These are phyloP conservation scores for Neogale vison DNA, from an alignment of 2,113 vertebrate species.

Conservation along the genomic window DNA sequence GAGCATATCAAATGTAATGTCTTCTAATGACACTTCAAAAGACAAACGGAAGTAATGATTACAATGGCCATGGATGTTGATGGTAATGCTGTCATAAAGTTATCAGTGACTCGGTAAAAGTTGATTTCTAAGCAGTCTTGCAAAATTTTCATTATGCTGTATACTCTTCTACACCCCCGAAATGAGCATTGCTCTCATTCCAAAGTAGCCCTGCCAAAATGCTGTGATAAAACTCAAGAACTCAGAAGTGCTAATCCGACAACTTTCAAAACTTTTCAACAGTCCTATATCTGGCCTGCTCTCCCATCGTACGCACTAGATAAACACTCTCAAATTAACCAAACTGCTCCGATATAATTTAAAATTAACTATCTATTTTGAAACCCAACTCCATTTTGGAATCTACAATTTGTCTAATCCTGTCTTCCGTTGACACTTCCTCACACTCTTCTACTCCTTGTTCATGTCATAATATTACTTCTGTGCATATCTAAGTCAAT, in stretches of 20 bases:
- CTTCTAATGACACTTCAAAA: not conserved
- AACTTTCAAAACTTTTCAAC: not conserved
- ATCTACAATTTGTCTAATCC: not conserved
- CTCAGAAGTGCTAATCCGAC: not conserved
- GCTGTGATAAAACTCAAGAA: not conserved
- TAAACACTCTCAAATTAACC: not conserved
- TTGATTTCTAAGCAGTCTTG: not conserved
- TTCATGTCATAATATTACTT: not conserved
- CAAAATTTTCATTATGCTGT: not conserved
- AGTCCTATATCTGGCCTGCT: not conserved
- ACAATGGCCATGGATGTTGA: not conserved
- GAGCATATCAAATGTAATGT: not conserved
- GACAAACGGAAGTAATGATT: not conserved
- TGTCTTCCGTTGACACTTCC: not conserved
- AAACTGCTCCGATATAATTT: not conserved
- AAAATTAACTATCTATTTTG: slow-evolving; percentile 33
- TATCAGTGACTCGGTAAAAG: not conserved
- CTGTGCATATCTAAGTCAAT: not conserved
- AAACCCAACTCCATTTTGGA: not conserved
- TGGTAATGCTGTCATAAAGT: not conserved
- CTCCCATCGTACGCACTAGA: not conserved
- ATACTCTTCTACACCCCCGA: not conserved
- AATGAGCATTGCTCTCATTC: not conserved
- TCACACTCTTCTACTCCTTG: not conserved
- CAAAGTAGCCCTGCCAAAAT: not conserved